phyloP scores from a whole-genome alignment of 1,140 invertebrate genomes.

The Halictus rubicundus region DNA sequence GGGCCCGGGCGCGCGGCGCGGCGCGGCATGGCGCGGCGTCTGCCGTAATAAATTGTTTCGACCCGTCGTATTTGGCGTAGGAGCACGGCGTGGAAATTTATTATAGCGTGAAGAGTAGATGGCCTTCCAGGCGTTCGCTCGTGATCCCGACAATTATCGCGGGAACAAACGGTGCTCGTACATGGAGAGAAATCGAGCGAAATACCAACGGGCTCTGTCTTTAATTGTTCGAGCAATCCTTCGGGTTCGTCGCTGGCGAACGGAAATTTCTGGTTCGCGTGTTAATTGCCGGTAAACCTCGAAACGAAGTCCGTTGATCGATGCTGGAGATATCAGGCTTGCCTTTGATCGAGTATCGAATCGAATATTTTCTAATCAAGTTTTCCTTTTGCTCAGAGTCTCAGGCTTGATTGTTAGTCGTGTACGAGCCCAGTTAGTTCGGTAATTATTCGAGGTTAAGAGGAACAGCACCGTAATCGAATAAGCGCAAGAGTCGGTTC shows the following conservation, averaged over 20 bases:
- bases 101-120: not conserved
- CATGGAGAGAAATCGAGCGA: conserved; percentile 33
- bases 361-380: no score
- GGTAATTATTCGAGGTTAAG: not conserved
- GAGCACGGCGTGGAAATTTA: conserved; percentile 27
- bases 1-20: not conserved
- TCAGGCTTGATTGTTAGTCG: no score
- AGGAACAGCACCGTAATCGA: not conserved
- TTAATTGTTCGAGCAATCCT: conserved; percentile 6
- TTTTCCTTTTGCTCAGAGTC: no score
- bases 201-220: conserved; percentile 4
- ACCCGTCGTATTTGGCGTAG: conserved; percentile 46
- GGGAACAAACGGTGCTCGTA: conserved; percentile 15
- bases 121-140: conserved; percentile 32
- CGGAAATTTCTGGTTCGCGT: no score
- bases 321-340: no score
- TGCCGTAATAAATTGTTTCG: conserved; percentile 45
- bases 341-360: no score
- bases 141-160: conserved; percentile 33
- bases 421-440: no score
- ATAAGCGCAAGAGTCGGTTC: not conserved
- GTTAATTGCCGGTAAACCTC: no score
- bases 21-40: no score
- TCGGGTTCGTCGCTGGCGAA: not conserved
- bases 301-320: no score